Evolutionary conservation across 2,888 invertebrate genomes (phyloP).

Genomic region (Molorchus minor): DNA sequence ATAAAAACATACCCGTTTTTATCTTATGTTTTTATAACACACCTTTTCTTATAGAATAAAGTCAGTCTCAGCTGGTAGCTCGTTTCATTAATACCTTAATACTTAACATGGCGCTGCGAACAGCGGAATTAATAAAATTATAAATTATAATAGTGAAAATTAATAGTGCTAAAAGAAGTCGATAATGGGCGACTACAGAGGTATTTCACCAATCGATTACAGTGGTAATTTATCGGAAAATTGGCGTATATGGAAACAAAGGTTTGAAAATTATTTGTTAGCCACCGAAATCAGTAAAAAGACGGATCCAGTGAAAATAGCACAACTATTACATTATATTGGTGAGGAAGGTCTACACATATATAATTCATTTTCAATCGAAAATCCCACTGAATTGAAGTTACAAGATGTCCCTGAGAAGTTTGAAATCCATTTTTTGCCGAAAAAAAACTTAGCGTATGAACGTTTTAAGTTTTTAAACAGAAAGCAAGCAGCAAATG

Average conservation of each 20-base stretch:
- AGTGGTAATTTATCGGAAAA: not conserved
- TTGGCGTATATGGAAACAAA: constrained; percentile 26
- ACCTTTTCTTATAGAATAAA: too few relatives aligned
- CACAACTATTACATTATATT: constrained; percentile 40
- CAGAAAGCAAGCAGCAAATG: constrained; percentile 1
- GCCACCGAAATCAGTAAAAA: constrained; percentile 37
- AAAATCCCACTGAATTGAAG: not conserved
- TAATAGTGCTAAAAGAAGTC: too few relatives aligned
- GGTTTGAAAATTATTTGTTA: constrained; percentile 33
- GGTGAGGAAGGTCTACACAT: constrained; percentile 38
- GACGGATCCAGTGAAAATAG: constrained; percentile 38
- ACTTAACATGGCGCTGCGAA: too few relatives aligned
- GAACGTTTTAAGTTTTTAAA: constrained; percentile 14
- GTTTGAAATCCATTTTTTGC: constrained; percentile 17
- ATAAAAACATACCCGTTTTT: too few relatives aligned
- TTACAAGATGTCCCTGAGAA: not conserved
- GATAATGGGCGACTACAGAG: not conserved
- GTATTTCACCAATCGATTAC: not conserved
- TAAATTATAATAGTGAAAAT: too few relatives aligned
- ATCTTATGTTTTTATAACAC: too few relatives aligned
- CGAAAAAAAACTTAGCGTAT: constrained; percentile 11
- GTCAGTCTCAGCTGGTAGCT: too few relatives aligned
- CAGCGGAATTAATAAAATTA: too few relatives aligned
- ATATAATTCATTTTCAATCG: constrained; percentile 7
- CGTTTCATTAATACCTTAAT: too few relatives aligned